A percentile compares a stretch with the other conserved stretches of the same genome.
Evolutionary conservation across 2,888 invertebrate genomes (phyloP).

Genomic region (Pseudanteris insignis): DNA sequence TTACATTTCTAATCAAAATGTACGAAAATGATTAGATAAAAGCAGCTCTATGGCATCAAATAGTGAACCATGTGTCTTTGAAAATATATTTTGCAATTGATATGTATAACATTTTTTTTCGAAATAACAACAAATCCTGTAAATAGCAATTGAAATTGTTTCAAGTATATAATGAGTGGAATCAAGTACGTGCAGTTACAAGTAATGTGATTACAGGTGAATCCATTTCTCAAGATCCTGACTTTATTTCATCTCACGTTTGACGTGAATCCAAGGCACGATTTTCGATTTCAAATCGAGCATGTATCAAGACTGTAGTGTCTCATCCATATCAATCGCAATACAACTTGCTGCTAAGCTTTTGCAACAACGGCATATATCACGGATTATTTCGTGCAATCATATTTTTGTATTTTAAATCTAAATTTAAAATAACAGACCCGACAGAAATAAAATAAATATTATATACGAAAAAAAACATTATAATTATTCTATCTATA

Average conservation of each 20-base stretch:
- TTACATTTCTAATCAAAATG: no score
- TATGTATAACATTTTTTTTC: neutral
- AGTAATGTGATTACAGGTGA: constrained; percentile 18
- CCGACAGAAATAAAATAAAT: no score
- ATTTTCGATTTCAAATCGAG: constrained; percentile 65
- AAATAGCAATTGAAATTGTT: neutral
- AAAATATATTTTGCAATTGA: neutral
- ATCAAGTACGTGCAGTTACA: constrained; percentile 5
- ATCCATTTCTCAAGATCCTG: constrained; percentile 24
- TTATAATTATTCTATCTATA: no score
- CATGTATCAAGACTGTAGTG: constrained; percentile 61
- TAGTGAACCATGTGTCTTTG: neutral
- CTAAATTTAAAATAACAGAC: no score
- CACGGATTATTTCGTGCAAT: constrained; percentile 19
- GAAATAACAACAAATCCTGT: neutral
- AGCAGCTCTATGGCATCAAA: neutral
- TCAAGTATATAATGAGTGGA: neutral
- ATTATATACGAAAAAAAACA: neutral
- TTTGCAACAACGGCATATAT: constrained; percentile 38
- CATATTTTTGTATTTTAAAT: no score
- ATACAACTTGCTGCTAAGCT: constrained; percentile 41
- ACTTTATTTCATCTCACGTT: constrained; percentile 63
- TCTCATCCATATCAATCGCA: constrained; percentile 63
- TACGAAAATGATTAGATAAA: no score
- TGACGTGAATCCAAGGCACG: constrained; percentile 61